Evolutionary conservation across 2,797 vertebrate genomes (phyloP).

Genomic region (Acrossocheilus fasciatus): DNA sequence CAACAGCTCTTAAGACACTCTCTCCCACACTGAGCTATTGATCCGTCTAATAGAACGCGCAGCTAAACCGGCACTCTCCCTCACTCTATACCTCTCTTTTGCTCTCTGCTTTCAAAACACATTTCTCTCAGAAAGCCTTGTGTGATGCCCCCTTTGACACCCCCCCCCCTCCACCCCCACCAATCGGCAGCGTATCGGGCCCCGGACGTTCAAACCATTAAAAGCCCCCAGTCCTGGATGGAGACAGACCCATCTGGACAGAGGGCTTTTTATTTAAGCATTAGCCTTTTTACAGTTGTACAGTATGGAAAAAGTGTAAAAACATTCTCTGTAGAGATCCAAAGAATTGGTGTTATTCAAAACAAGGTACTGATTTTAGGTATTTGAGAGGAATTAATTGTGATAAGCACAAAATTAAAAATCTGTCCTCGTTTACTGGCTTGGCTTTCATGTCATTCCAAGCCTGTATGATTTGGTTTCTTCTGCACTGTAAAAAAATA

Average conservation of each 20-base stretch:
- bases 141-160: conserved; percentile 55
- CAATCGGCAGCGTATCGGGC: conserved; percentile 14
- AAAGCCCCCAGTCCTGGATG: conserved; percentile 52
- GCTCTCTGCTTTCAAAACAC: conserved; percentile 82
- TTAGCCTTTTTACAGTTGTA: conserved; percentile 40
- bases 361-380: not conserved
- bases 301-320: not conserved
- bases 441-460: not conserved
- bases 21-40: conserved; percentile 89
- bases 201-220: conserved; percentile 36
- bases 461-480: not conserved
- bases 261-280: conserved; percentile 15
- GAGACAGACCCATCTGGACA: conserved; percentile 27
- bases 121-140: conserved; percentile 68
- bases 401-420: not conserved
- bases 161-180: not conserved
- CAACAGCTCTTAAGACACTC: conserved; percentile 94
- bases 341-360: not conserved
- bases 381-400: not conserved
- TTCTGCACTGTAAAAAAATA: not conserved
- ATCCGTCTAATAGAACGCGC: conserved; percentile 88
- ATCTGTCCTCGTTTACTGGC: not conserved
- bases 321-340: not conserved
- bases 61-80: conserved; percentile 78
- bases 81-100: conserved; percentile 51